These are phyloP conservation scores for Protonibea diacanthus DNA, from an alignment of 2,797 vertebrate species.

Conservation along the genomic window DNA sequence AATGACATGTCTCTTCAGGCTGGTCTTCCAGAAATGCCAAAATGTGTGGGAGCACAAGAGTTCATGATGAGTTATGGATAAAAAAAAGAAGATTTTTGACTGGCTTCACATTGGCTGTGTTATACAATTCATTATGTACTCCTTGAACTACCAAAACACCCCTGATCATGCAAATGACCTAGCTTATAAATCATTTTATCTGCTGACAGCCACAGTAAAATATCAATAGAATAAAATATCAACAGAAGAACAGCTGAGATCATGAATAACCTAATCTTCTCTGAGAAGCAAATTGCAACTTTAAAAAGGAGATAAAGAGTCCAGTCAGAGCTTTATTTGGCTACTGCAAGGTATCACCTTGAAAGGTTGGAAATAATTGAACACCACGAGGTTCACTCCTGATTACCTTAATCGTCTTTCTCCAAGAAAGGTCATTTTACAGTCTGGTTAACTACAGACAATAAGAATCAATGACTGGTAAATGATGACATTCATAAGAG, in stretches of 20 bases:
- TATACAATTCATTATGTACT: background rate
- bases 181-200: background rate
- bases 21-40: conserved; percentile 1
- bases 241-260: background rate
- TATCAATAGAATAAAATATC: background rate
- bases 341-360: conserved; percentile 54
- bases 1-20: conserved; percentile 17
- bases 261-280: conserved; percentile 21
- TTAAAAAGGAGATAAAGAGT: conserved; percentile 27
- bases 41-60: background rate
- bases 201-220: background rate
- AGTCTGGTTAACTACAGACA: conserved; percentile 73
- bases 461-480: conserved; percentile 73
- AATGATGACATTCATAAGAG: conserved; percentile 68
- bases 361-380: conserved; percentile 64
- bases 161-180: background rate
- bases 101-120: conserved; percentile 15
- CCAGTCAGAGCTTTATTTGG: conserved; percentile 47
- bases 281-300: conserved; percentile 26
- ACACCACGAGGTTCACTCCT: conserved; percentile 52
- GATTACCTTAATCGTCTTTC: conserved; percentile 70
- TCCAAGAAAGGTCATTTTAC: conserved; percentile 70
- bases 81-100: background rate
- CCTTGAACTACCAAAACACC: background rate
- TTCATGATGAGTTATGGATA: conserved; percentile 4